A percentile compares a stretch with the other conserved stretches of the same genome.
Conservation (phyloP, 2,888 invertebrate genomes). For the Unio delphinus region DNA sequence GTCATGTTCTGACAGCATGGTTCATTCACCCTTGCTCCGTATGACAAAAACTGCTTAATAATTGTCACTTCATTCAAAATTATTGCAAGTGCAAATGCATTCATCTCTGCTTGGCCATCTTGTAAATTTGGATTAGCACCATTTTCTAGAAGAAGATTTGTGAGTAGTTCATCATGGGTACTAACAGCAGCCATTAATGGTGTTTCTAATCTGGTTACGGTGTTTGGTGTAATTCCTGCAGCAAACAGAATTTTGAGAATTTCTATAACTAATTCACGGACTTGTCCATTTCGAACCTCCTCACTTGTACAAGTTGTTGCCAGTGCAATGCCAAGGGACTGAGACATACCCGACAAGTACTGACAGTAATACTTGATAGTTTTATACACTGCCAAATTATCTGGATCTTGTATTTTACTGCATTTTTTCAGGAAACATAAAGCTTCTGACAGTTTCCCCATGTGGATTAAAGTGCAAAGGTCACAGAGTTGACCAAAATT, state of each 20-base stretch:
- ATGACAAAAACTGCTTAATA: slow-evolving; percentile 37
- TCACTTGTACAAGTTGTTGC: slow-evolving; percentile 25
- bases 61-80: slow-evolving; percentile 40
- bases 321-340: slow-evolving; percentile 9
- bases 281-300: slow-evolving; percentile 8
- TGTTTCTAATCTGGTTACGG: slow-evolving; percentile 20
- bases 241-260: slow-evolving; percentile 24
- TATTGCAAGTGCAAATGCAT: slow-evolving; percentile 41
- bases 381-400: slow-evolving; percentile 18
- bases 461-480: slow-evolving; percentile 6
- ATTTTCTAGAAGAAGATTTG: slow-evolving; percentile 37
- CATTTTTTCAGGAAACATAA: not conserved
- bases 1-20: slow-evolving; percentile 38
- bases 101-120: slow-evolving; percentile 31
- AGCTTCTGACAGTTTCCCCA: slow-evolving; percentile 6
- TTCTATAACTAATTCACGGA: slow-evolving; percentile 16
- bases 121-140: slow-evolving; percentile 37
- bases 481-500: not conserved
- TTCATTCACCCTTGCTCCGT: slow-evolving; percentile 35
- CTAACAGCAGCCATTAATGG: slow-evolving; percentile 37
- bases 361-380: slow-evolving; percentile 21
- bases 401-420: not conserved
- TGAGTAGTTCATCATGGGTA: slow-evolving; percentile 35
- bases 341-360: slow-evolving; percentile 14
- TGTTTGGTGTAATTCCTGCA: slow-evolving; percentile 21